A percentile compares a stretch with the other conserved stretches of the same genome.
phyloP scores from a whole-genome alignment of 1,140 invertebrate genomes.

The Solenopsis invicta region DNA sequence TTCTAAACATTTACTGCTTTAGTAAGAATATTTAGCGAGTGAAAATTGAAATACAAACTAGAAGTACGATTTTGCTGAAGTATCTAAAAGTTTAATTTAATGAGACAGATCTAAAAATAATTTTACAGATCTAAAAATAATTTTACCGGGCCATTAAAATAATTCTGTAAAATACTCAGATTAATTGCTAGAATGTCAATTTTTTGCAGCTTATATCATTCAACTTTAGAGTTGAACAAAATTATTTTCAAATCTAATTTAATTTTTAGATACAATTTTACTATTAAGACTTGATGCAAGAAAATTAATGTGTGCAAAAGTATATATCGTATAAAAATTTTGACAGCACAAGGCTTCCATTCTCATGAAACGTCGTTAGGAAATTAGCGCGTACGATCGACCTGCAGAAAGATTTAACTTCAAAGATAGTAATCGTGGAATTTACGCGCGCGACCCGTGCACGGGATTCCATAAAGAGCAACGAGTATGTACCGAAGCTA shows the following conservation, averaged over 20 bases:
- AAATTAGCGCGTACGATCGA: conserved; percentile 26
- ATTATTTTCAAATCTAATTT: no score
- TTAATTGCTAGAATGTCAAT: no score
- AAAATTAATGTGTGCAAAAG: not conserved
- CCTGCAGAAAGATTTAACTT: conserved; percentile 21
- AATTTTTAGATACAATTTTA: no score
- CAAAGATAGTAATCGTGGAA: conserved; percentile 63
- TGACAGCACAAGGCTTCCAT: not conserved
- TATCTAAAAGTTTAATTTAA: no score
- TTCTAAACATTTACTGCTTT: not conserved
- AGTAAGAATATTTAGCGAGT: conserved; percentile 14
- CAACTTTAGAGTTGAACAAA: no score
- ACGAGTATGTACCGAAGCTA: conserved; percentile 35
- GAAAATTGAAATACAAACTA: not conserved
- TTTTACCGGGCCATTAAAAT: no score
- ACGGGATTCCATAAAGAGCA: conserved; percentile 69
- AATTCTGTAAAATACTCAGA: no score
- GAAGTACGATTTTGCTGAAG: no score
- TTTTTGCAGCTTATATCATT: no score
- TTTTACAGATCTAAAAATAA: no score
- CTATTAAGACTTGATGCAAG: not conserved
- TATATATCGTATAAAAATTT: not conserved
- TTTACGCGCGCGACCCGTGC: conserved; percentile 49
- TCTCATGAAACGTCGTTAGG: not conserved
- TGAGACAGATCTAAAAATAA: no score